Base-by-base conservation (phyloP, 2,888 invertebrate species). In the Hemicrepidius hirtus region DNA sequence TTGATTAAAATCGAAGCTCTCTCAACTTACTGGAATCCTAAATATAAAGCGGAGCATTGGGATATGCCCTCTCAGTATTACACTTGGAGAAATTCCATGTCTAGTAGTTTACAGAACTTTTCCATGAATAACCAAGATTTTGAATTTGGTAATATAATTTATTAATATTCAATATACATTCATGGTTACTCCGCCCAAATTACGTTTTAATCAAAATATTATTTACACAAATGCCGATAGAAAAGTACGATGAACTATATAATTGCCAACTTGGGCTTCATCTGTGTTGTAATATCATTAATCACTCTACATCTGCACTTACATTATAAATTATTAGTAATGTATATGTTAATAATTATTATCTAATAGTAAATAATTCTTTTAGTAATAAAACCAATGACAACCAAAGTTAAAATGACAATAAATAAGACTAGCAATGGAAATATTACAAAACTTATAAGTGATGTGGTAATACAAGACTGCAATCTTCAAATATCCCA, bases 101-200 rank as follows among this genome's bases (percentile, higher is more conserved):
- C 92, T 16, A 90, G 90, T 60, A 93, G 94, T 0, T 86, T 95
- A 7, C 91, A 94, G 80, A 93, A 93, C 78, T 94, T 94, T 84
- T 91, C 92, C 16, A 92, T 94, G 87, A 92, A 93, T 82, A 91
- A 91, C 74, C 92, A 94, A 83, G 92, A 93, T 73, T 94, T 95
- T 84, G 92, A 95, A 80, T 95, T 95, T 85, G 87, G 95, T 95
- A 86, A 91, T 92, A 90, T 69, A 65, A 40, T 50, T 18, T 1
- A 13, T 7, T 53, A 46, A 41, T 41, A 32, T 32, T 32, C 1
- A 32, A 32, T 6, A 32, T 9, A 5, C 4, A 32, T 13, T 18
- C 7, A 9, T 32, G 32, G 32, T 9, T 32, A 9, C 7, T 32
- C 32, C 5, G 9, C 32, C 32, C 32, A 32, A 32, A 7, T 32